Evolutionary conservation across 2,113 vertebrate genomes (phyloP).

Genomic region (Varanus salvator): DNA sequence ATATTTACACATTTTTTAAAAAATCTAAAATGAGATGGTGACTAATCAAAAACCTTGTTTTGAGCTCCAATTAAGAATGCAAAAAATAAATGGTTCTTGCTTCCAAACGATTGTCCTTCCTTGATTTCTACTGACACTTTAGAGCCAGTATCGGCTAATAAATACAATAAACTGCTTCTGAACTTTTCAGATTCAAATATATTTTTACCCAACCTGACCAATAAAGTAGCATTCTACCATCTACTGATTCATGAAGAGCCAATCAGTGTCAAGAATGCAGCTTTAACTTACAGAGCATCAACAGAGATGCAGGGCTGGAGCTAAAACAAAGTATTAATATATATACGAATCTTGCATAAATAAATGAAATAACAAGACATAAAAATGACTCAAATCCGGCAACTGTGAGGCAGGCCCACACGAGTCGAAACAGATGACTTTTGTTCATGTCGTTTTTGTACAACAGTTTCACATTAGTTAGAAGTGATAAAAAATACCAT

Average conservation of each 20-base stretch:
- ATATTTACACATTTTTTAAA: conserved; percentile 95
- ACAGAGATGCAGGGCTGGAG: conserved; percentile 87
- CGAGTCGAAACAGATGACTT: conserved; percentile 93
- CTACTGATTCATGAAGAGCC: conserved; percentile 82
- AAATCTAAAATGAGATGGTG: conserved; percentile 91
- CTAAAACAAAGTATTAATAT: conserved; percentile 96
- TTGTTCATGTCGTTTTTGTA: conserved; percentile 93
- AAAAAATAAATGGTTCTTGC: conserved; percentile 68
- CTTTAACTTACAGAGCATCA: conserved; percentile 79
- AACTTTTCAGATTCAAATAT: conserved; percentile 88
- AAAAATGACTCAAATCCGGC: conserved; percentile 93
- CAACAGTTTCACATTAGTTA: conserved; percentile 99
- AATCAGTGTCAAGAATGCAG: conserved; percentile 82
- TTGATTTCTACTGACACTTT: conserved; percentile 87
- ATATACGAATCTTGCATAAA: conserved; percentile 98
- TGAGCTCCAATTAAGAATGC: conserved; percentile 83
- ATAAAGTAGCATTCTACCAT: conserved; percentile 80
- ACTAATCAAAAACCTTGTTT: conserved; percentile 88
- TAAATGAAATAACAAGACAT: conserved; percentile 96
- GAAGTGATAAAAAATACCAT: conserved; percentile 99
- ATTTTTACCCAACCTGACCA: conserved; percentile 82
- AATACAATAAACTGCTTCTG: conserved; percentile 90
- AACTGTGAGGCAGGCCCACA: conserved; percentile 93
- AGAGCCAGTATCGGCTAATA: conserved; percentile 95
- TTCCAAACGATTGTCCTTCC: conserved; percentile 91